These are phyloP conservation scores for Pseudanteris insignis DNA, from an alignment of 2,888 invertebrate species.

Conservation along the genomic window DNA sequence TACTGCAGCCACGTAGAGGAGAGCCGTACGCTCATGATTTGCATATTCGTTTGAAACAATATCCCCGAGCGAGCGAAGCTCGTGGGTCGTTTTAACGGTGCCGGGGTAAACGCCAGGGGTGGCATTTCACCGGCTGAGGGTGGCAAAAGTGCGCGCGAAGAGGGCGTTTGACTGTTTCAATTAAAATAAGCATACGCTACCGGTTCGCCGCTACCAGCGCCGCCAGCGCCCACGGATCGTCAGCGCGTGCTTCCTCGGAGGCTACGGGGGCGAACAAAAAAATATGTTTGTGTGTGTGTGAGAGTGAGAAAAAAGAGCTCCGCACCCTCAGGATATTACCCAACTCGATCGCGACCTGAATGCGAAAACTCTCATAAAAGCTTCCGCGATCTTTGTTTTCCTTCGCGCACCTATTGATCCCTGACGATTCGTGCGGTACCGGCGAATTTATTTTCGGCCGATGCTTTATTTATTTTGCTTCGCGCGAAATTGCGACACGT, in stretches of 20 bases:
- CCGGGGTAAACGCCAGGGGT: slow-evolving; percentile 42
- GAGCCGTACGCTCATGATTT: slow-evolving; percentile 60
- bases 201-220: slow-evolving; percentile 49
- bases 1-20: slow-evolving; percentile 54
- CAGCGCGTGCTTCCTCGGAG: slow-evolving; percentile 36
- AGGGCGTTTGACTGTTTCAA: slow-evolving; percentile 56
- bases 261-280: not conserved
- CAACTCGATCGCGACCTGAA: slow-evolving; percentile 59
- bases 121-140: slow-evolving; percentile 25
- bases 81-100: slow-evolving; percentile 56
- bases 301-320: slow-evolving; percentile 30
- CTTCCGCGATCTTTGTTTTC: slow-evolving; percentile 54
- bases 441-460: slow-evolving; percentile 37
- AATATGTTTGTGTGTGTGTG: too few species aligned
- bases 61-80: slow-evolving; percentile 55
- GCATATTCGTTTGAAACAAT: slow-evolving; percentile 67
- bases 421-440: slow-evolving; percentile 42
- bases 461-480: slow-evolving; percentile 36
- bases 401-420: slow-evolving; percentile 50
- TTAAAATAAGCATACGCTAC: slow-evolving; percentile 63
- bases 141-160: slow-evolving; percentile 44
- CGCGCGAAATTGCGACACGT: too few species aligned
- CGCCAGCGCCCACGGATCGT: slow-evolving; percentile 18
- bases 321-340: slow-evolving; percentile 60
- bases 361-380: slow-evolving; percentile 60